Percentiles rank a stretch among this genome's conserved stretches.
Conservation (phyloP, 2,888 invertebrate species). For the Phengaris alcon region DNA sequence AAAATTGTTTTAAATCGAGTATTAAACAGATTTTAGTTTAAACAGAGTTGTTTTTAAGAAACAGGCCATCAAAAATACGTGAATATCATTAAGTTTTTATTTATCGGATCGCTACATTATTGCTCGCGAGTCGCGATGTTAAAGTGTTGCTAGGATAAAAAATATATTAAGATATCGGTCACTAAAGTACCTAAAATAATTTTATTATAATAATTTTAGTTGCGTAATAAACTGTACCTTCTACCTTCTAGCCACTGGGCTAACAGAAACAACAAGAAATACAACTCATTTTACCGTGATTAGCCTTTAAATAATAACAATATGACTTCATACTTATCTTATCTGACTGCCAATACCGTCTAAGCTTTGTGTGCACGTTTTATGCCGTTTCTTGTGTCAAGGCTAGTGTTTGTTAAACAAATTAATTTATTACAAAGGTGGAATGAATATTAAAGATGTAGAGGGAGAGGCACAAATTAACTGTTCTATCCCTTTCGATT, state of each 20-base stretch:
- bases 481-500: background rate
- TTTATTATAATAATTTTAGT: background rate
- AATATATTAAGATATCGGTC: background rate
- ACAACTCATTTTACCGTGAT: slow-evolving; percentile 7
- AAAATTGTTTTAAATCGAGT: no score
- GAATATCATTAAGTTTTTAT: no score
- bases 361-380: slow-evolving; percentile 12
- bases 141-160: background rate
- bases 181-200: background rate
- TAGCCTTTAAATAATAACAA: background rate
- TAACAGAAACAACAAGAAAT: background rate
- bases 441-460: background rate
- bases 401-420: slow-evolving; percentile 26
- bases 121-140: no score
- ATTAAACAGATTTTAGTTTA: no score
- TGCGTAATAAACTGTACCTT: background rate
- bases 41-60: no score
- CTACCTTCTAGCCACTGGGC: background rate
- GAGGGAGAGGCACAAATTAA: background rate
- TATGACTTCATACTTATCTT: slow-evolving; percentile 20
- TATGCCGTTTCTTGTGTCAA: slow-evolving; percentile 33
- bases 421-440: background rate
- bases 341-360: slow-evolving; percentile 3
- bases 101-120: no score
- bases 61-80: no score